phyloP scores from a whole-genome alignment of 2,888 invertebrate species.

The Euproctis similis region DNA sequence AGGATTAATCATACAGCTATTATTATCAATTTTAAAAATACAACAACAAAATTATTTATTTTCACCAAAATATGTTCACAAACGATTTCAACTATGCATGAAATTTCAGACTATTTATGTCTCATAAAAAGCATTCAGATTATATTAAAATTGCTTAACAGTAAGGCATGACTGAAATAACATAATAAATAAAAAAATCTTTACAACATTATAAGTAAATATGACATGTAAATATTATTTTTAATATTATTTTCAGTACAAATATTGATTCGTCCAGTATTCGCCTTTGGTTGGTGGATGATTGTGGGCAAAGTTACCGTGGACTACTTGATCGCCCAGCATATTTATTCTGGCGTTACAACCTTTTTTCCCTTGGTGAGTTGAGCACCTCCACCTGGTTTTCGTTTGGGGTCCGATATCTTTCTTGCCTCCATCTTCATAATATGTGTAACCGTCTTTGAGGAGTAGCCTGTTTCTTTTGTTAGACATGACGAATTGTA shows the following conservation, averaged over 20 bases:
- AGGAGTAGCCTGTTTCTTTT: constrained; percentile 6
- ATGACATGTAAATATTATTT: no score
- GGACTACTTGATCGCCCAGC: constrained; percentile 7
- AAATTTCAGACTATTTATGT: no score
- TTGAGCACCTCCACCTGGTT: constrained; percentile 25
- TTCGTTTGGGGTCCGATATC: constrained; percentile 4
- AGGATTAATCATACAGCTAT: no score
- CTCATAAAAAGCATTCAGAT: no score
- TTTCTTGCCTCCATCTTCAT: constrained; percentile 4
- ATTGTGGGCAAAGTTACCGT: constrained; percentile 6
- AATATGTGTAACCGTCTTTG: constrained; percentile 8
- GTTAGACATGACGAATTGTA: constrained; percentile 6
- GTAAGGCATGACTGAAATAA: no score
- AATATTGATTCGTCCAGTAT: constrained; percentile 1
- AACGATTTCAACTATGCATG: no score
- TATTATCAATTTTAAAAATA: no score
- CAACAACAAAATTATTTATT: no score
- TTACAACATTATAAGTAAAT: neutral
- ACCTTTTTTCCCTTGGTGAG: constrained; percentile 11
- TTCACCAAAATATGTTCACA: no score
- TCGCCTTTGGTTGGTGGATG: constrained; percentile 6
- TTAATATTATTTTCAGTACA: neutral
- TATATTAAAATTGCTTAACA: no score
- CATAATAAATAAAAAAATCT: no score
- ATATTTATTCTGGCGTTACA: constrained; percentile 14